Conservation (phyloP, 2,888 invertebrate species). For the Noctua fimbriata region DNA sequence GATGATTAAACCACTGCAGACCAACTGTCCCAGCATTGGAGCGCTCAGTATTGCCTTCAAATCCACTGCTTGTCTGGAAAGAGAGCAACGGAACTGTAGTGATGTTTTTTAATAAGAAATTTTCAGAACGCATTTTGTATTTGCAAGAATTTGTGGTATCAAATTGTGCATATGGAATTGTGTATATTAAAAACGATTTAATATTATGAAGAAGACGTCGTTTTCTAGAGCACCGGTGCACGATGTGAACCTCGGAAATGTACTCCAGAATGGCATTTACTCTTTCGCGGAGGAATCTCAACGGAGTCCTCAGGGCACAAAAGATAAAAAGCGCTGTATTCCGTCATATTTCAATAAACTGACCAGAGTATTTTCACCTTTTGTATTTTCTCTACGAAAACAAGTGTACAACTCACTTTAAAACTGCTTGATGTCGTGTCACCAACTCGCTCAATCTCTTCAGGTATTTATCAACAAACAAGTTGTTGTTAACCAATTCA, state of each 20-base stretch:
- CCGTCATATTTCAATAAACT: neutral
- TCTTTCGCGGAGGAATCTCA: neutral
- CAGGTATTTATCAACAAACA: slow-evolving; percentile 73
- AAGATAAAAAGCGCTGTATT: neutral
- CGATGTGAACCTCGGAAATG: neutral
- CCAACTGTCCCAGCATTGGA: slow-evolving; percentile 83
- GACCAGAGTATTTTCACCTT: neutral
- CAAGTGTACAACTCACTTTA: slow-evolving; percentile 73
- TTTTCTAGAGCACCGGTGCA: neutral
- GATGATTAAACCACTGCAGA: slow-evolving; percentile 81
- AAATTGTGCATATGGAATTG: neutral
- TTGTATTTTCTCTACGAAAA: neutral
- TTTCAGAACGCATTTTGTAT: neutral
- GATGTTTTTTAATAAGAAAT: neutral
- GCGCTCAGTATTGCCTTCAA: slow-evolving; percentile 78
- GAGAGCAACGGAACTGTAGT: neutral
- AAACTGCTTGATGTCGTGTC: slow-evolving; percentile 79
- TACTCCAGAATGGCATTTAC: neutral
- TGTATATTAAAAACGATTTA: neutral
- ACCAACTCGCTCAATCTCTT: slow-evolving; percentile 78
- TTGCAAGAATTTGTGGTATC: neutral
- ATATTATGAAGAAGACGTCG: neutral
- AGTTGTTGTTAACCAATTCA: slow-evolving; percentile 67
- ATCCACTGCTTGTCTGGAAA: slow-evolving; percentile 76
- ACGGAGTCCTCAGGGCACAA: neutral